A percentile compares a stretch with the other conserved stretches of the same genome.
These are phyloP conservation scores for Acanthurus leucopareius DNA, from an alignment of 2,797 vertebrate species.

Conservation along the genomic window DNA sequence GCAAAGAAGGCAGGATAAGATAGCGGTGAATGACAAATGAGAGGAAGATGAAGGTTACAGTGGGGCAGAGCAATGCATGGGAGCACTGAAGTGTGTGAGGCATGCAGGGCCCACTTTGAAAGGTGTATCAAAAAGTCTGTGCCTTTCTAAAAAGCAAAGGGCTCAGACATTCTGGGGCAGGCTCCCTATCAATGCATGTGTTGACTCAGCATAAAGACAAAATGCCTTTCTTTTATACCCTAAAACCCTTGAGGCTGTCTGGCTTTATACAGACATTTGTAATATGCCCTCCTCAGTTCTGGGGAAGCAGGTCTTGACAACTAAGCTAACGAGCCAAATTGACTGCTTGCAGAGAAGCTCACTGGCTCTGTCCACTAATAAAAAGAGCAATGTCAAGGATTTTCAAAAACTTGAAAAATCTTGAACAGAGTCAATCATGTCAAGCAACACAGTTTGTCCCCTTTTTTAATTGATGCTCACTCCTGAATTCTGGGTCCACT, in stretches of 20 bases:
- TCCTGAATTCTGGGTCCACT: not conserved
- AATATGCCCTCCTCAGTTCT: not conserved
- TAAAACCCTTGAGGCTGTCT: conserved; percentile 5
- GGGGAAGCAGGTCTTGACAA: not conserved
- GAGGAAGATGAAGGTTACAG: not conserved
- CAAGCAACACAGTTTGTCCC: not conserved
- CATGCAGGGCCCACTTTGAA: not conserved
- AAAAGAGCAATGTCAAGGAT: not conserved
- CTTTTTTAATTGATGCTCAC: conserved; percentile 6
- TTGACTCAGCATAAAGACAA: conserved; percentile 19
- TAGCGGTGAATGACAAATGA: conserved; percentile 4
- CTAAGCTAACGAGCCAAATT: conserved; percentile 9
- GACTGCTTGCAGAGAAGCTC: not conserved
- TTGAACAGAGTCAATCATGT: not conserved
- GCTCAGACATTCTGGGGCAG: not conserved
- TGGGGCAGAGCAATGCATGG: not conserved
- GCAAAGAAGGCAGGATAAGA: not conserved
- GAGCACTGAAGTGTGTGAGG: not conserved
- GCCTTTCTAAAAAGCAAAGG: conserved; percentile 24
- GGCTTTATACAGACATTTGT: conserved; percentile 8
- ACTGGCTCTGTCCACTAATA: not conserved
- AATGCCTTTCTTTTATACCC: conserved; percentile 2
- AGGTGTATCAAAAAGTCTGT: not conserved
- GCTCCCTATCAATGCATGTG: conserved; percentile 1
- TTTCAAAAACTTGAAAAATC: not conserved